Evolutionary conservation across 2,888 invertebrate species (phyloP), one percentile per base, ranked within the genome.

Genomic region (Auanema freiburgensis): DNA sequence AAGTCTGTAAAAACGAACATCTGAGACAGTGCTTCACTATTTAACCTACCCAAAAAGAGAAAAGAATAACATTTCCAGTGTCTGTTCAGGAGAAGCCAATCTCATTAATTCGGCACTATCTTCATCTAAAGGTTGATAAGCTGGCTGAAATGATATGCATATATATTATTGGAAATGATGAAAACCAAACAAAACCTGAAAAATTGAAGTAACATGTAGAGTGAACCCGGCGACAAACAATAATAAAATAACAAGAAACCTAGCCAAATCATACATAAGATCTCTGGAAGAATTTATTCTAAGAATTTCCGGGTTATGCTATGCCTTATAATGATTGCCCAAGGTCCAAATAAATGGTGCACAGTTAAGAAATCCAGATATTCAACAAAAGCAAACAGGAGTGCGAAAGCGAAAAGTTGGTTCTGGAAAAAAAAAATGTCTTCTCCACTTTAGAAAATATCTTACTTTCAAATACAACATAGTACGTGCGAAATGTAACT

Each of bases 201-300:
- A 96, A 75, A 98, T 87, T 11, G 97, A 93, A 41, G 95, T 92
- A 53, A 87, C 77, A 73, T 85, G 84, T 90, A 98, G 92, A 1
- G 97, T 96, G 86, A 99, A 99, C 65, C 98, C 98, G 80, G 95
- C 91, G 77, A 99, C 93, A 86, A 99, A 99, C 85, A 99, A 94
- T 41, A 92, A 91, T 83, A 99, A 87, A 24, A 99, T 97, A 53
- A 97, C 96, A 69, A 99, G 88, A 86, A 99, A 99, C 67, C 86
- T 79, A 8, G 85, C 84, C 56, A 87, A 79, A 76, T 87, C 87
- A 69, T 86, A 85, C 83, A 87, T 85, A 40, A 87, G 80, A 69
- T 83, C 83, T 46, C 74, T 70, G 65, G 44, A 70, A 66, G 1
- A 16, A 10, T 5, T 24, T 33, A 24, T 14, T 18, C 24, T 2